These are phyloP conservation scores for Macropus fuliginosus DNA, from an alignment of 2,797 vertebrate species.

Conservation along the genomic window DNA sequence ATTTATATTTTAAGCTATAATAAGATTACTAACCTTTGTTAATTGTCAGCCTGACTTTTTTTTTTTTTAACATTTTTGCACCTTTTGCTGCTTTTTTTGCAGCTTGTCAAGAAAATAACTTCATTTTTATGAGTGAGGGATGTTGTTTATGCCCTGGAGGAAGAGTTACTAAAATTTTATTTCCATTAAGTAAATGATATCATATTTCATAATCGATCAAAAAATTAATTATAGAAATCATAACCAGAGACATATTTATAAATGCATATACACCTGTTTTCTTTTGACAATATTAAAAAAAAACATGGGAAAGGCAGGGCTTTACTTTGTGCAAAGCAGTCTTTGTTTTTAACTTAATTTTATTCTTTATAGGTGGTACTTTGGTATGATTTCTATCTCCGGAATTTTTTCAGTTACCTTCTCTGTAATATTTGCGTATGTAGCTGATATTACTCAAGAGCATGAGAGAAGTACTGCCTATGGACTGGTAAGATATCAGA, in stretches of 20 bases:
- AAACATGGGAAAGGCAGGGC: neutral
- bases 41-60: neutral
- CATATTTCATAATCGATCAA: neutral
- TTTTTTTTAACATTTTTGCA: neutral
- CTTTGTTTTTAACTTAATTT: constrained; percentile 64
- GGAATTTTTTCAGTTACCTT: constrained; percentile 97
- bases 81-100: neutral
- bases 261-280: neutral
- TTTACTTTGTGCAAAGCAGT: neutral
- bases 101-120: neutral
- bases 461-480: constrained; percentile 94
- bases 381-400: constrained; percentile 95
- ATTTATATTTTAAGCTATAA: neutral
- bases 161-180: neutral
- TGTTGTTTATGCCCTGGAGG: neutral
- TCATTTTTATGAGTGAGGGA: neutral
- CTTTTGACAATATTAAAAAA: constrained; percentile 36
- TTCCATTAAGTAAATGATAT: neutral
- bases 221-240: neutral
- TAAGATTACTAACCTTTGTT: neutral
- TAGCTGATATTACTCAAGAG: constrained; percentile 94
- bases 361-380: constrained; percentile 93
- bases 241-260: constrained; percentile 11
- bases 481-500: constrained; percentile 89
- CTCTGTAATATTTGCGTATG: constrained; percentile 97